Evolutionary conservation across 2,888 invertebrate genomes (phyloP).

Genomic region (Julus scandinavius): DNA sequence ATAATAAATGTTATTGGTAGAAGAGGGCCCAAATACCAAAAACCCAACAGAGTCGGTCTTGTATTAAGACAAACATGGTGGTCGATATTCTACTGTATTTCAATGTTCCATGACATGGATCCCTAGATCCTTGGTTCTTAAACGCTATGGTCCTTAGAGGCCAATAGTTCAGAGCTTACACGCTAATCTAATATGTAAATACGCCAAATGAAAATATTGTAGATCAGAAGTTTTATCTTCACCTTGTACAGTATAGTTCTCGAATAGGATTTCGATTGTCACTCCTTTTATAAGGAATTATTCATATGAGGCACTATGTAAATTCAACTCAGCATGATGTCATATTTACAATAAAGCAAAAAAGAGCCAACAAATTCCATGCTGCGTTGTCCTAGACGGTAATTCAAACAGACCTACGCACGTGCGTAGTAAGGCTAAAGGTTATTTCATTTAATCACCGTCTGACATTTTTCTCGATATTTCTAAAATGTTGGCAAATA

Average conservation of each 20-base stretch:
- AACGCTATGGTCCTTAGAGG: no score
- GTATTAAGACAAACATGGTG: no score
- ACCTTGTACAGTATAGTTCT: neutral
- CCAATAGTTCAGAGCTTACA: neutral
- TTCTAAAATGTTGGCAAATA: constrained; percentile 34
- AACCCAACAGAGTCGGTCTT: no score
- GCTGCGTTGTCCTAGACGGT: neutral
- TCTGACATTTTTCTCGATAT: constrained; percentile 7
- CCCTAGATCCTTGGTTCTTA: no score
- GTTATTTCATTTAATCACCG: constrained; percentile 43
- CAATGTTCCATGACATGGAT: no score
- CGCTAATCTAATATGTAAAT: neutral
- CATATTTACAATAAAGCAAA: constrained; percentile 31
- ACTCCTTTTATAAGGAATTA: neutral
- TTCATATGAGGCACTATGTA: neutral
- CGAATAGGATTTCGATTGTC: neutral
- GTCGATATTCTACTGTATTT: neutral
- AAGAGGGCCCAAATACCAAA: no score
- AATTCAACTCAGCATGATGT: constrained; percentile 1
- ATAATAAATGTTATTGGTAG: no score
- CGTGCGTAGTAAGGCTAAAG: neutral
- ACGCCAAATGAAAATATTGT: neutral
- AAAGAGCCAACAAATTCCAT: constrained; percentile 5
- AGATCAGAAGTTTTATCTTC: neutral
- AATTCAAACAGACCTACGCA: constrained; percentile 36